These are phyloP conservation scores for Drosophila hamatofila DNA, from an alignment of 2,888 invertebrate species.

Conservation along the genomic window DNA sequence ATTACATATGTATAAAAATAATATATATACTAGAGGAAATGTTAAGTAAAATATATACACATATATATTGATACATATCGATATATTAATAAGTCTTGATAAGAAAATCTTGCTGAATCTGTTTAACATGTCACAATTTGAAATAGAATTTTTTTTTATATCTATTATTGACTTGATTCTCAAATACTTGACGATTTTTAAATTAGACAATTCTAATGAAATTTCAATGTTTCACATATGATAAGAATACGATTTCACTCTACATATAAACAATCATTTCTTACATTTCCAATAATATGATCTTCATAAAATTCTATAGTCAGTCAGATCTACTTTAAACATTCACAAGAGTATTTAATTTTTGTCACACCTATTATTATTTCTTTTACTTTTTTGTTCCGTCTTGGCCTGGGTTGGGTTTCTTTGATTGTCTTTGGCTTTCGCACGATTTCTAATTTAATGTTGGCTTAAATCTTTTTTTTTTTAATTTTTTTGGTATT, in stretches of 20 bases:
- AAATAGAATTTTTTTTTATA: too few relatives aligned
- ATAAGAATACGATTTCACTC: not conserved
- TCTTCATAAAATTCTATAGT: not conserved
- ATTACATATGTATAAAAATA: not conserved
- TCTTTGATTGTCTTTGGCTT: constrained; percentile 53
- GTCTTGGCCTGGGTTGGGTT: constrained; percentile 8
- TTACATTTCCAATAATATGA: not conserved
- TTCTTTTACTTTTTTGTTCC: constrained; percentile 16
- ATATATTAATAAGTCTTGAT: not conserved
- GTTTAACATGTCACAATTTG: too few relatives aligned
- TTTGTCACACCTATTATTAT: constrained; percentile 1
- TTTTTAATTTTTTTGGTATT: constrained; percentile 10
- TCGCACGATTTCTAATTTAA: constrained; percentile 76
- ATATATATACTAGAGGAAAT: not conserved
- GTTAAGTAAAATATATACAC: too few relatives aligned
- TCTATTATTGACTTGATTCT: too few relatives aligned
- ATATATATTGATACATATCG: not conserved
- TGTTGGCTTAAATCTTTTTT: constrained; percentile 30
- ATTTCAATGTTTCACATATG: not conserved
- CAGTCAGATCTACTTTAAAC: not conserved
- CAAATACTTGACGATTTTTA: too few relatives aligned
- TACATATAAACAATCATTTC: not conserved
- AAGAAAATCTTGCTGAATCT: too few relatives aligned
- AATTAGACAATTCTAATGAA: not conserved
- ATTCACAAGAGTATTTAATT: constrained; percentile 10